Conservation (phyloP, 1,140 invertebrate genomes). For the Neodiprion virginianus region DNA sequence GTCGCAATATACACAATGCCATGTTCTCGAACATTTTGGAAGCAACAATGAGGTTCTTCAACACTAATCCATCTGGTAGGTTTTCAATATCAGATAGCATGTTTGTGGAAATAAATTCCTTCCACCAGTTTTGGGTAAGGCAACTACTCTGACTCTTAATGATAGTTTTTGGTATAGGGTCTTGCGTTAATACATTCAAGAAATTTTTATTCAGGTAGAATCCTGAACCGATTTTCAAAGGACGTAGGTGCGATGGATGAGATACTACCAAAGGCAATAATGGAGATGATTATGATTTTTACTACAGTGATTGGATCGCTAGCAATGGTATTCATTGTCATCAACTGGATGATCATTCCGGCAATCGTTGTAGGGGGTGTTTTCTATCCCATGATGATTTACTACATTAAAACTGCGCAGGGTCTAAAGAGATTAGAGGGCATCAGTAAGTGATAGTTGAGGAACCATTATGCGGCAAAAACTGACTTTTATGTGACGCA, state of each 20-base stretch:
- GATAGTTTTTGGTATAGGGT: not conserved
- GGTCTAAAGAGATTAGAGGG: slow-evolving; percentile 67
- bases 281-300: slow-evolving; percentile 68
- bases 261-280: slow-evolving; percentile 72
- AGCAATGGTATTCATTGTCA: slow-evolving; percentile 63
- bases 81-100: slow-evolving; percentile 24
- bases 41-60: slow-evolving; percentile 85
- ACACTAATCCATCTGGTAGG: slow-evolving; percentile 78
- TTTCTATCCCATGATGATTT: slow-evolving; percentile 63
- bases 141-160: slow-evolving; percentile 13
- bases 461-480: not conserved
- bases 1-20: slow-evolving; percentile 77
- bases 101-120: slow-evolving; percentile 29
- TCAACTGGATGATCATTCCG: slow-evolving; percentile 66
- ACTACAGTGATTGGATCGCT: slow-evolving; percentile 59
- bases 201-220: slow-evolving; percentile 59
- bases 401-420: slow-evolving; percentile 71
- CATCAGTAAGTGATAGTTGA: slow-evolving; percentile 48
- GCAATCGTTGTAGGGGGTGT: slow-evolving; percentile 62
- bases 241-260: slow-evolving; percentile 87
- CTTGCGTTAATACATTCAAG: too few relatives aligned
- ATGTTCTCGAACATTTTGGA: slow-evolving; percentile 83
- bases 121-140: slow-evolving; percentile 17
- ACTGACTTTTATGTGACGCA: too few relatives aligned
- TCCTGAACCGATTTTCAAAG: slow-evolving; percentile 83